phyloP scores from a whole-genome alignment of 2,888 invertebrate genomes.

The Dysmachus trigonus region DNA sequence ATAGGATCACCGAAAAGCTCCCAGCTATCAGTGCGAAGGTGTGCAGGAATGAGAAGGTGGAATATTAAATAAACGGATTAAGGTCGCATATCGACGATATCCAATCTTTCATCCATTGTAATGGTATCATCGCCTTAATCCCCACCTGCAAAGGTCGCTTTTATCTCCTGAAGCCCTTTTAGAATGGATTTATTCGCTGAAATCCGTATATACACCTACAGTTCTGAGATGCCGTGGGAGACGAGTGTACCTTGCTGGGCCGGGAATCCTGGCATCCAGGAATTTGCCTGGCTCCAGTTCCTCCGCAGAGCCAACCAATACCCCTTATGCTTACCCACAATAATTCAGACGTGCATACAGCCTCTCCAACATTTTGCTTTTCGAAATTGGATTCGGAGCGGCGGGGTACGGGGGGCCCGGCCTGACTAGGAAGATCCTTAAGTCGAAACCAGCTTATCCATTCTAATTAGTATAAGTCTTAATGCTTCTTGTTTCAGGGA shows the following conservation, averaged over 20 bases:
- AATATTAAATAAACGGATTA: conserved; percentile 16
- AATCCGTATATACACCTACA: not conserved
- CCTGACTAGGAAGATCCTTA: conserved; percentile 46
- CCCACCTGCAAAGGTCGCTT: conserved; percentile 4
- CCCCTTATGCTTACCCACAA: not conserved
- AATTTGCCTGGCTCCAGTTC: not conserved
- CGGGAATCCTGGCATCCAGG: not conserved
- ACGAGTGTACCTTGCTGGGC: no score
- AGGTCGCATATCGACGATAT: conserved; percentile 2
- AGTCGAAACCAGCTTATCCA: conserved; percentile 53
- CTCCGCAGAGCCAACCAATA: not conserved
- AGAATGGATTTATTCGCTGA: conserved; percentile 4
- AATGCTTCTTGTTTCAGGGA: conserved; percentile 51
- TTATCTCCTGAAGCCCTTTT: not conserved
- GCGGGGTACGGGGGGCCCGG: not conserved
- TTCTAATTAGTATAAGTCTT: conserved; percentile 53
- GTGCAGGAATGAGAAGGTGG: not conserved
- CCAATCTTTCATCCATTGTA: conserved; percentile 6
- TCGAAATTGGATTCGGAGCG: conserved; percentile 1
- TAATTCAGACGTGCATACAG: conserved; percentile 22
- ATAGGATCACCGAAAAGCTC: not conserved
- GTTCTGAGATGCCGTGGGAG: not conserved
- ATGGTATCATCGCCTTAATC: not conserved
- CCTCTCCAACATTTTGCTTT: not conserved
- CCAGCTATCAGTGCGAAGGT: not conserved